Percentiles rank a stretch among this genome's conserved stretches.
Conservation (phyloP, 2,113 vertebrate species). For the Garra rufa region DNA sequence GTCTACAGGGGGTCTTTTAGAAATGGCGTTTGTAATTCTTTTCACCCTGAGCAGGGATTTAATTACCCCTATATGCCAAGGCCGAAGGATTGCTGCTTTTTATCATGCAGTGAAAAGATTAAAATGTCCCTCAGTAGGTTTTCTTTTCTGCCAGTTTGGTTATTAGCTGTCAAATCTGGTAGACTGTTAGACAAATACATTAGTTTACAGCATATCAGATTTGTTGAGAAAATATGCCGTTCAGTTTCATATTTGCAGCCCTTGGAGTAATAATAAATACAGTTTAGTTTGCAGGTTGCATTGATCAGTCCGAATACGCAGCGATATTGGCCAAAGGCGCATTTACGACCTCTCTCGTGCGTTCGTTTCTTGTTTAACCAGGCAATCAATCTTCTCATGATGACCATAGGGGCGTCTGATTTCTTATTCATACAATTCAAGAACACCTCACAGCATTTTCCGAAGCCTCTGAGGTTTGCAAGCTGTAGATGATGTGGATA, state of each 20-base stretch:
- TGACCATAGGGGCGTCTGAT: not conserved
- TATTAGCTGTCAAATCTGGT: slow-evolving; percentile 25
- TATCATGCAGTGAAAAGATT: not conserved
- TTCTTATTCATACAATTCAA: not conserved
- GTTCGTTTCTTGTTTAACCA: not conserved
- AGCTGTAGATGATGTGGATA: not conserved
- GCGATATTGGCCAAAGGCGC: not conserved
- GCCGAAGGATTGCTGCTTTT: not conserved
- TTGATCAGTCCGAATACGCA: not conserved
- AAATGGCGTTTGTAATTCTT: not conserved
- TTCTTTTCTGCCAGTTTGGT: not conserved
- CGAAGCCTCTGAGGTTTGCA: not conserved
- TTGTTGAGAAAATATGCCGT: not conserved
- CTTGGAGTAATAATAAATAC: slow-evolving; percentile 13
- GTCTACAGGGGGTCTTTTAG: slow-evolving; percentile 9
- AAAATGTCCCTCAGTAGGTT: slow-evolving; percentile 13
- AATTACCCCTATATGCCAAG: not conserved
- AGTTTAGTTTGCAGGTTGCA: not conserved
- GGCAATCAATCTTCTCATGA: slow-evolving; percentile 1
- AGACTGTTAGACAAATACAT: slow-evolving; percentile 29
- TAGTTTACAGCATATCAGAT: not conserved
- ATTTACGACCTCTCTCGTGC: not conserved
- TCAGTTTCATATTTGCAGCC: not conserved
- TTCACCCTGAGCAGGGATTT: slow-evolving; percentile 15
- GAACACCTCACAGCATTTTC: not conserved